Base-by-base conservation (phyloP, 1,140 invertebrate species). In the Drosophila tropicalis region DNA sequence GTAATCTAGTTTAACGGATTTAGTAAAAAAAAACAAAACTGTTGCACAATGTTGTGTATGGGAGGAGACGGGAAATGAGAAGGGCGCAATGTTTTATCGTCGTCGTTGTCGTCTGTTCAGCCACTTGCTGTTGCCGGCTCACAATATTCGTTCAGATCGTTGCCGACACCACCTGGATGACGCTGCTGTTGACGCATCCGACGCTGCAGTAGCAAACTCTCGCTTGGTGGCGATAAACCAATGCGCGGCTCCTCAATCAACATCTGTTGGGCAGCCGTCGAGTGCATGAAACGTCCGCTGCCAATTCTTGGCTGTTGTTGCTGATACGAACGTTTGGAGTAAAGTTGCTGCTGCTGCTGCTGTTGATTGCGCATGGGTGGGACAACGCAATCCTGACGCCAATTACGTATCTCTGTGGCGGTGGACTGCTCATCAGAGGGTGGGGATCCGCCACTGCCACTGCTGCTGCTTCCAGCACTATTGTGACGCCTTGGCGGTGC, bases 161-260 rank as follows among this genome's bases (percentile, higher is more conserved):
- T 68, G 41, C 76, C 68, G 32, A 39, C 36, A 13, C 80, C 44
- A 22, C 84, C 44, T 19, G 44, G 19, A 51, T 51, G 44, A 22
- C 44, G 67, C 34, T 89, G 84, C 62, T 87, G 80, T 34, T 80
- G 80, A 1, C 80, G 76, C 70, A 87, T 58, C 56, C 97, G 95
- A 58, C 97, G 94, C 86, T 97, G 96, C 92, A 97, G 94, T 66
- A 98, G 93, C 32, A 94, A 94, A 47, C 97, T 98, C 92, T 97
- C 96, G 78, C 95, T 95, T 9, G 97, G 97, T 54, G 97, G 97
- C 40, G 96, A 97, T 17, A 98, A 93, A 44, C 96, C 97, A 65
- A 97, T 95, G 62, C 70, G 66, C 41, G 78, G 62, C 70, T 84
- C 84, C 19, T 72, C 77, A 55, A 84, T 56, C 39, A 86, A n/a